Evolutionary conservation across 1,140 invertebrate genomes (phyloP).

Genomic region (Lepidurus packardi): DNA sequence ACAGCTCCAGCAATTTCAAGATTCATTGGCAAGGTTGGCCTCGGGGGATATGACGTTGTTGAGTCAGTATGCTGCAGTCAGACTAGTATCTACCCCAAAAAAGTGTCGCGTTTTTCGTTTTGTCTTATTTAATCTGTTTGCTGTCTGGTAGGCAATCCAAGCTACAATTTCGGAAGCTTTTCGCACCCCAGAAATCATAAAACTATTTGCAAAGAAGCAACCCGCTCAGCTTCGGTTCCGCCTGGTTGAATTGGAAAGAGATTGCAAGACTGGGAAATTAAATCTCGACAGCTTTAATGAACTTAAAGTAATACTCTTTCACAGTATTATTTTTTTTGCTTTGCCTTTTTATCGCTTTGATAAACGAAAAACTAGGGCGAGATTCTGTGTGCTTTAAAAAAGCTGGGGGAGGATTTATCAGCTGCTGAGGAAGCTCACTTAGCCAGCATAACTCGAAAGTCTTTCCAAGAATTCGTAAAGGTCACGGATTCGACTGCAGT

Average conservation of each 20-base stretch:
- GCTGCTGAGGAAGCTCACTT: constrained; percentile 56
- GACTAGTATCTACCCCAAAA: constrained; percentile 50
- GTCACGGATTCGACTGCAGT: constrained; percentile 43
- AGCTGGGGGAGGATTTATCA: constrained; percentile 59
- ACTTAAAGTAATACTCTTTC: constrained; percentile 25
- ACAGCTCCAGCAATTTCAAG: constrained; percentile 66
- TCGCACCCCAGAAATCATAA: constrained; percentile 69
- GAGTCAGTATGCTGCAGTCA: constrained; percentile 59
- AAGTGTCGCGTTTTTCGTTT: background rate
- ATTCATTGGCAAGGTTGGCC: constrained; percentile 59
- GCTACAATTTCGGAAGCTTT: constrained; percentile 71
- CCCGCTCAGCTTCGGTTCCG: constrained; percentile 60
- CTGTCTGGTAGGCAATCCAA: constrained; percentile 57
- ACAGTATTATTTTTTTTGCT: background rate
- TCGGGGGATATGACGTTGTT: constrained; percentile 65
- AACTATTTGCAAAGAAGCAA: constrained; percentile 68
- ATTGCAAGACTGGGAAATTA: constrained; percentile 51
- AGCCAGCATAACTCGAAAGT: constrained; percentile 49
- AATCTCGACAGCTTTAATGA: constrained; percentile 42
- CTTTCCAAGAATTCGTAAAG: constrained; percentile 53
- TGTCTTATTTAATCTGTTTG: constrained; percentile 26
- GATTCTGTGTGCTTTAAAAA: constrained; percentile 61
- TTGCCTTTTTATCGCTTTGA: constrained; percentile 24
- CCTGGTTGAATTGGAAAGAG: constrained; percentile 52
- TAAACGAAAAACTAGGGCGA: constrained; percentile 50